Evolutionary conservation across 2,888 invertebrate species (phyloP).

Genomic region (Halictus ligatus): DNA sequence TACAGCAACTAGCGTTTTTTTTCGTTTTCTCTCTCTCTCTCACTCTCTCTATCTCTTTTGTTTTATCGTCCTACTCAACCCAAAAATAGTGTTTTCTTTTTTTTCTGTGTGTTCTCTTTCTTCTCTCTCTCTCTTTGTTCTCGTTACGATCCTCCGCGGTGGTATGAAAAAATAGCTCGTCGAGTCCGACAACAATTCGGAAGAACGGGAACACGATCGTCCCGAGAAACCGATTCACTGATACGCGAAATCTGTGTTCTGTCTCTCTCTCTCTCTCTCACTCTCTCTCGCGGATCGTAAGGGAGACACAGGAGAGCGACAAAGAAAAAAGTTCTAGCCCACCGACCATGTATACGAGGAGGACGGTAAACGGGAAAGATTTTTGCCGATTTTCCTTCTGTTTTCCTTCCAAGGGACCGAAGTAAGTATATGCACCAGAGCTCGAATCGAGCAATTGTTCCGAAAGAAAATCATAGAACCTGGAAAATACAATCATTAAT

Average conservation of each 20-base stretch:
- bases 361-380: neutral
- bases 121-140: neutral
- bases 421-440: neutral
- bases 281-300: slow-evolving; percentile 42
- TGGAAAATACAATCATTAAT: slow-evolving; percentile 20
- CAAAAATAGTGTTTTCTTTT: slow-evolving; percentile 44
- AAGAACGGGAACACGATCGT: slow-evolving; percentile 28
- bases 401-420: neutral
- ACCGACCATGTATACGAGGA: slow-evolving; percentile 29
- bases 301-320: slow-evolving; percentile 53
- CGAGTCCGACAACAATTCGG: slow-evolving; percentile 37
- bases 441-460: slow-evolving; percentile 5
- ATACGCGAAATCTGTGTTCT: neutral
- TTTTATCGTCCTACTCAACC: slow-evolving; percentile 39
- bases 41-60: neutral
- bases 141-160: slow-evolving; percentile 22
- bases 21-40: neutral
- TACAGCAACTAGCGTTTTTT: slow-evolving; percentile 44
- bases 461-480: neutral
- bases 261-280: neutral
- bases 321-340: slow-evolving; percentile 29
- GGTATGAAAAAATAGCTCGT: slow-evolving; percentile 38
- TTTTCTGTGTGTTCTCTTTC: slow-evolving; percentile 1
- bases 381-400: neutral
- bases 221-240: slow-evolving; percentile 1